These are phyloP conservation scores for Alouatta palliata DNA, from an alignment of 2,113 vertebrate genomes.

Conservation along the genomic window DNA sequence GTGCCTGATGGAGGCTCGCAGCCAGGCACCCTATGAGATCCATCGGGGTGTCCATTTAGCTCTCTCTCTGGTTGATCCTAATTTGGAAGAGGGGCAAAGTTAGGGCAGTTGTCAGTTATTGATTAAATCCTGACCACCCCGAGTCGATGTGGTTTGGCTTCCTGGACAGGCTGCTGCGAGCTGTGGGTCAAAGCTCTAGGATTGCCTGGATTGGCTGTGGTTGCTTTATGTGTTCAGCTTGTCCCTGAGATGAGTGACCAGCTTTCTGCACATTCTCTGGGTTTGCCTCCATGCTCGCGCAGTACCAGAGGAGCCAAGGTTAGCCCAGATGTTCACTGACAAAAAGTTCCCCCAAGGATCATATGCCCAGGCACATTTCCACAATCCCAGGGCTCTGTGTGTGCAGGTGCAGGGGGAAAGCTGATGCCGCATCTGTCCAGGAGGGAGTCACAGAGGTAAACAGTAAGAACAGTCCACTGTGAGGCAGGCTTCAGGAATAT, in stretches of 20 bases:
- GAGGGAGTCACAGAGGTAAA: too few relatives aligned
- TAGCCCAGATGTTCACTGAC: too few relatives aligned
- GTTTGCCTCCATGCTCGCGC: background rate
- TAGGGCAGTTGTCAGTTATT: background rate
- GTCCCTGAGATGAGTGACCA: background rate
- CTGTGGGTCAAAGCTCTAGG: background rate
- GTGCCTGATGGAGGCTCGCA: background rate
- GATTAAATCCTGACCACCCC: background rate
- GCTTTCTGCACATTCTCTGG: background rate
- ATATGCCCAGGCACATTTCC: background rate
- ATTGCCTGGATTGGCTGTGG: background rate
- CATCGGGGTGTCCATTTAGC: background rate
- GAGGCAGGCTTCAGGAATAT: background rate
- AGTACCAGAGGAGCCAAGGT: too few relatives aligned
- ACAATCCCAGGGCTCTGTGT: too few relatives aligned
- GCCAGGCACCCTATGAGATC: background rate
- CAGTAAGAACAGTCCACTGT: too few relatives aligned
- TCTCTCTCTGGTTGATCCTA: background rate
- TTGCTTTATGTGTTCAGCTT: background rate
- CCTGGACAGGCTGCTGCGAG: background rate
- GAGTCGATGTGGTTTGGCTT: fast-evolving
- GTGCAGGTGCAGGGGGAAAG: background rate
- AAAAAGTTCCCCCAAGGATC: background rate
- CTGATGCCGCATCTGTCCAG: background rate
- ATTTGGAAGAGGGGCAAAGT: background rate